Base-by-base conservation (phyloP, 2,888 invertebrate genomes). In the Stenchaetothrips biformis region DNA sequence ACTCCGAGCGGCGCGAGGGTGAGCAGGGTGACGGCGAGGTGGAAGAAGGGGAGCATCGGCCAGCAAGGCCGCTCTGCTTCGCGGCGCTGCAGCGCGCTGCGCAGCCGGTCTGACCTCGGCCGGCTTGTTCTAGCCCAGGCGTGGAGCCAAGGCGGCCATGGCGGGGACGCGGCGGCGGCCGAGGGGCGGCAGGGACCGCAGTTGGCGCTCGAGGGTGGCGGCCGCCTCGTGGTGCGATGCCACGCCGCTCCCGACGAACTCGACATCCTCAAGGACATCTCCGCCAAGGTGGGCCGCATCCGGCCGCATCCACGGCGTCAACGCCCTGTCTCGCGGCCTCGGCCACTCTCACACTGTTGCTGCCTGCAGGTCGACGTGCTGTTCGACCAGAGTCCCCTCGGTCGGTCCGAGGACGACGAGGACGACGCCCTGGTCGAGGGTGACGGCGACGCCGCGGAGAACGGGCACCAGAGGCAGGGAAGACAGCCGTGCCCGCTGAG, bases 221-320 rank as follows among this genome's bases (percentile, higher is more conserved):
- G 83, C 18, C 86, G 84, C 77, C 80, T 86, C 18, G 82, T 85
- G 48, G 84, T 85, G n/a, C 85, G 85, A 82, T 87, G 87, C 82
- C 85, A 85, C 79, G 85, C 85, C 11, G 85, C 86, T 2, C 85
- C 84, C 62, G 81, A 84, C 27, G 83, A 86, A 1, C 86, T 87
- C 82, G 86, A 86, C 49, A 81, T 87, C 62, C 82, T 87, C n/a
- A 84, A 85, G 27, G 87, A 87, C 82, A 85, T 87, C 21, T 85
- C 87, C 1, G 86, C 87, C 11, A 88, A 88, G 83, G 86, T 87
- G 53, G 6, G 53, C 13, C 16, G 53, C 53, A 53, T 16, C 37
- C 37, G 4, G 4, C 37, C 37, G 4, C 1, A 4, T 37, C 2
- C 37, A 37, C 37, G 37, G 37, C 37, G 37, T 37, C 37, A 37